Base-by-base conservation (phyloP, 2,113 vertebrate species). In the Ophthalmolycus amberensis region DNA sequence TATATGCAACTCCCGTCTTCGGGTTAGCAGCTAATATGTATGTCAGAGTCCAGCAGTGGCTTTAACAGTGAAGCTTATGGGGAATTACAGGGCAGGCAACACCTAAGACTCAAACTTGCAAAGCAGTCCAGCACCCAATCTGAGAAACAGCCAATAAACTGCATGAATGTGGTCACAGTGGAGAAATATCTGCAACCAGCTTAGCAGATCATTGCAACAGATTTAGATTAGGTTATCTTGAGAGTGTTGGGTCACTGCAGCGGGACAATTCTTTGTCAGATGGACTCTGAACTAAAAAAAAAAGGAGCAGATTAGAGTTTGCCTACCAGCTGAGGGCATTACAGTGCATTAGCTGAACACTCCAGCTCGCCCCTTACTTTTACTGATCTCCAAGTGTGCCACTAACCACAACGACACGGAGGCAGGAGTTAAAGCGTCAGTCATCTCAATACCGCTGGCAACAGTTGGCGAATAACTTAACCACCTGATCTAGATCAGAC, bases 271-370 rank as follows among this genome's bases (percentile, higher is more conserved):
- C 56, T 67, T 37, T 46, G 25, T 8, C 37, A 9, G 9, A 48
- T 63, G 82, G 77, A 89, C 86, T 87, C 68, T 75, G 77, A 82
- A 80, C 82, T 70, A 34, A 34, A 34, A 70, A 72, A 67, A 72
- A 67, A 72, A 67, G 27, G n/a, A 81, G 27, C 22, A 54, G 78
- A 56, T 77, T 37, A 75, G 46, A 78, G 75, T 71, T 69, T 62
- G 34, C 34, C 46, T 44, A 58, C 38, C 42, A 72, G 74, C 64
- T 29, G 9, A 75, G 73, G 48, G 12, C 42, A 80, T 68, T 22
- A 16, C 62, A 86, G 63, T 75, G 48, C 56, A 79, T 69, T 18
- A 79, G 44, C 34, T 80, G 9, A 86, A 80, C 29, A 38, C 40
- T 77, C 14, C 18, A 80, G 46, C 29, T 70, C 9, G 16, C 27